Conservation (phyloP, 2,113 vertebrate genomes). For the Dicaeum eximium region DNA sequence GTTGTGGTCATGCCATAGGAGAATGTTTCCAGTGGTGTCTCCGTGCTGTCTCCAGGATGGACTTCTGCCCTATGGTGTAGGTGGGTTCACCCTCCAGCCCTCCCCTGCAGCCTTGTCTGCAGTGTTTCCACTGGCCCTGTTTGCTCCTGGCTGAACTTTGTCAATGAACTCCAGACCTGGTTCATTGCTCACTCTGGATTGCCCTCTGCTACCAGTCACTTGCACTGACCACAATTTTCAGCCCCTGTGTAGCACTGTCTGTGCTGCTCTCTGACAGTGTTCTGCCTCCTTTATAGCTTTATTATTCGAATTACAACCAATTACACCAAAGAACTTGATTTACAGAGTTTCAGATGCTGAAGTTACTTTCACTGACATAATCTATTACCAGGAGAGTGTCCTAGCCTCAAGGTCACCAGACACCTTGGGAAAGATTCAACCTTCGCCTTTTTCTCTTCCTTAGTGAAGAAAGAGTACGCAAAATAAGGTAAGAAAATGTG, state of each 20-base stretch:
- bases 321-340: background rate
- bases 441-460: background rate
- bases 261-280: background rate
- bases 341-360: background rate
- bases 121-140: background rate
- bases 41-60: background rate
- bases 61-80: background rate
- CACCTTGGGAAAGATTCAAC: background rate
- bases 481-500: background rate
- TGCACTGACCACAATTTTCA: background rate
- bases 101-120: background rate
- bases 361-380: background rate
- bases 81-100: background rate
- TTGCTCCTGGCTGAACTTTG: background rate
- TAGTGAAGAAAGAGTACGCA: background rate
- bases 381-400: background rate
- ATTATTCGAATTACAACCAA: background rate
- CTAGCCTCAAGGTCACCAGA: background rate
- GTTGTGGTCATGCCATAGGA: rapidly evolving
- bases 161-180: background rate
- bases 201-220: background rate
- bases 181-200: background rate
- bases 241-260: background rate
- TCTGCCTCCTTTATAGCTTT: background rate
- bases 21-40: background rate